Conservation (phyloP, 2,113 vertebrate genomes). For the Campylomormyrus numenius region DNA sequence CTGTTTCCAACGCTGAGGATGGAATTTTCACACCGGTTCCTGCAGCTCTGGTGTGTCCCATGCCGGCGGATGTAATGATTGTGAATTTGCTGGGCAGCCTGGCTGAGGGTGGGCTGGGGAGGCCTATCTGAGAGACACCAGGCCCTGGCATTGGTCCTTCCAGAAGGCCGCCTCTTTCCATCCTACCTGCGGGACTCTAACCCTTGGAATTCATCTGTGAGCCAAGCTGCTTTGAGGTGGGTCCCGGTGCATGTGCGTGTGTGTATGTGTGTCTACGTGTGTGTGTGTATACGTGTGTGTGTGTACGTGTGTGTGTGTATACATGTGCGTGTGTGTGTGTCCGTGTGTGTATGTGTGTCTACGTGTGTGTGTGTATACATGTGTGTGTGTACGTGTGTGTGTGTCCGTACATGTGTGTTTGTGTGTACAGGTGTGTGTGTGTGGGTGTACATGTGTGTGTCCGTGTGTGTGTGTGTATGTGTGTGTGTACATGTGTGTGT, state of each 20-base stretch:
- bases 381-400: conserved; percentile 54
- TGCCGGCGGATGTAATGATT: conserved; percentile 56
- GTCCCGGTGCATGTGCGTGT: conserved; percentile 30
- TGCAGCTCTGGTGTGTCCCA: neutral
- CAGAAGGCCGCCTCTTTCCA: conserved; percentile 74
- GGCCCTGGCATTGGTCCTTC: conserved; percentile 94
- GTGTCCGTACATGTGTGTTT: neutral
- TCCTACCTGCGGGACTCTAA: neutral
- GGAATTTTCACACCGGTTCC: conserved; percentile 46
- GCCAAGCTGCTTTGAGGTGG: neutral
- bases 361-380: conserved; percentile 45
- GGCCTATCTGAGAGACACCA: conserved; percentile 78
- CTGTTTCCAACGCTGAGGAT: conserved; percentile 67
- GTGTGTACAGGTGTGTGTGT: conserved; percentile 29
- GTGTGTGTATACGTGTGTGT: no score
- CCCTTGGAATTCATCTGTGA: neutral
- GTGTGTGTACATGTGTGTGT: no score
- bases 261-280: neutral
- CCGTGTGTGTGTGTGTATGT: conserved; percentile 46
- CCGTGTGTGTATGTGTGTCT: conserved; percentile 33
- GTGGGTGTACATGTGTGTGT: conserved; percentile 34
- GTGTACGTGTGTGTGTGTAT: conserved; percentile 48
- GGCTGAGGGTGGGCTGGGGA: conserved; percentile 94
- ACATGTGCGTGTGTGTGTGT: conserved; percentile 18
- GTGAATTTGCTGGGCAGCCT: conserved; percentile 90